Conservation (phyloP, 2,113 vertebrate species). For the Baryphthengus martii region DNA sequence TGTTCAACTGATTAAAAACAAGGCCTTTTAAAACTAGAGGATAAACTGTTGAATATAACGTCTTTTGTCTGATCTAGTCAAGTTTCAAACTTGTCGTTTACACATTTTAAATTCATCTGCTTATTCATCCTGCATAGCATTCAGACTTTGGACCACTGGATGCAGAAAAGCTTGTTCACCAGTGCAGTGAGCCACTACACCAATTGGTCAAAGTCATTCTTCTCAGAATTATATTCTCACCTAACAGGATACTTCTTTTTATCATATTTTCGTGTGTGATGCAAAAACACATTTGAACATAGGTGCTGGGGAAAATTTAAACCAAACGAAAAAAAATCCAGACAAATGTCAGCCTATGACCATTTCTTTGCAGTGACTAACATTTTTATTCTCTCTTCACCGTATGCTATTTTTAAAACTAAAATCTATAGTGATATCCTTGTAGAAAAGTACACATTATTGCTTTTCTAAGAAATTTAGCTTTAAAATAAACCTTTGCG, state of each 20-base stretch:
- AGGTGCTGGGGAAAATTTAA: neutral
- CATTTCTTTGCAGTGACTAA: neutral
- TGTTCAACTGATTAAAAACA: neutral
- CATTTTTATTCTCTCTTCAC: neutral
- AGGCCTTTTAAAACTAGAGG: conserved; percentile 67
- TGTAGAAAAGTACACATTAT: neutral
- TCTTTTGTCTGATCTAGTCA: conserved; percentile 61
- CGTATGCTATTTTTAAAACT: neutral
- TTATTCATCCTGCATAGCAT: conserved; percentile 52
- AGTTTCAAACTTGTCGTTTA: conserved; percentile 61
- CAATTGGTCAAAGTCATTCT: conserved; percentile 59
- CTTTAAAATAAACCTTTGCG: conserved; percentile 8
- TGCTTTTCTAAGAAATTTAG: neutral
- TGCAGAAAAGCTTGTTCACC: conserved; percentile 59
- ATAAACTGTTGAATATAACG: conserved; percentile 25
- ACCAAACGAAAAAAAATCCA: neutral
- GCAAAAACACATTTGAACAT: neutral
- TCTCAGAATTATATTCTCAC: conserved; percentile 60
- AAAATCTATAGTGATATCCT: neutral
- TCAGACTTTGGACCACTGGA: conserved; percentile 58
- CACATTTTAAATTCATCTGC: conserved; percentile 64
- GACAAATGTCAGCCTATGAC: neutral
- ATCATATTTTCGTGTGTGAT: conserved; percentile 6
- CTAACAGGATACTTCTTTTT: neutral
- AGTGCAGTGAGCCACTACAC: conserved; percentile 62